Conservation (phyloP, 2,888 invertebrate genomes). For the Eudasyphora cyanicolor region DNA sequence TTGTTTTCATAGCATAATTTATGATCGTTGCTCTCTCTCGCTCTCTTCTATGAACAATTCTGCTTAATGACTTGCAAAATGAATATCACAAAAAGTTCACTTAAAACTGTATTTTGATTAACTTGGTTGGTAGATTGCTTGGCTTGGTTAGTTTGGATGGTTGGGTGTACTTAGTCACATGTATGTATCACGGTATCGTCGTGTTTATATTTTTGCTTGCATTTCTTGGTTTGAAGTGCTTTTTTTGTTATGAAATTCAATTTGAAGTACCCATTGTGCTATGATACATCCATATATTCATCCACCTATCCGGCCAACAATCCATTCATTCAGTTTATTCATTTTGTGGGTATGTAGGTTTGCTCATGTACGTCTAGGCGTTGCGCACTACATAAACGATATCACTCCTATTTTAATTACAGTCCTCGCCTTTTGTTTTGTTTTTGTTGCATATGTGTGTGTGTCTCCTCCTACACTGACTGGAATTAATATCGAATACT, state of each 20-base stretch:
- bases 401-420: slow-evolving; percentile 29
- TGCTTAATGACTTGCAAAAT: slow-evolving; percentile 39
- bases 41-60: not conserved
- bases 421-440: slow-evolving; percentile 2
- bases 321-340: not conserved
- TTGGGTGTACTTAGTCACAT: not conserved
- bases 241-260: not conserved
- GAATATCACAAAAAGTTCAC: not conserved
- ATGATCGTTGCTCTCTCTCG: slow-evolving; percentile 23
- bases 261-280: not conserved
- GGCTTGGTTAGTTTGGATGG: no score
- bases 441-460: not conserved
- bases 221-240: slow-evolving; percentile 23
- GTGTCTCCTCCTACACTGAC: not conserved
- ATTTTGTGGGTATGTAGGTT: not conserved
- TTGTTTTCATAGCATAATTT: slow-evolving; percentile 21
- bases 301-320: not conserved
- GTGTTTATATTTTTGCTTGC: slow-evolving; percentile 9
- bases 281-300: not conserved
- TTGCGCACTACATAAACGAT: slow-evolving; percentile 1
- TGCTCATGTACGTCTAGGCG: not conserved
- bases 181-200: not conserved
- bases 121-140: no score
- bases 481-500: not conserved
- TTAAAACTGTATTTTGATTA: slow-evolving; percentile 21